These are phyloP conservation scores for Pogona vitticeps DNA, from an alignment of 2,113 vertebrate species.

Conservation along the genomic window DNA sequence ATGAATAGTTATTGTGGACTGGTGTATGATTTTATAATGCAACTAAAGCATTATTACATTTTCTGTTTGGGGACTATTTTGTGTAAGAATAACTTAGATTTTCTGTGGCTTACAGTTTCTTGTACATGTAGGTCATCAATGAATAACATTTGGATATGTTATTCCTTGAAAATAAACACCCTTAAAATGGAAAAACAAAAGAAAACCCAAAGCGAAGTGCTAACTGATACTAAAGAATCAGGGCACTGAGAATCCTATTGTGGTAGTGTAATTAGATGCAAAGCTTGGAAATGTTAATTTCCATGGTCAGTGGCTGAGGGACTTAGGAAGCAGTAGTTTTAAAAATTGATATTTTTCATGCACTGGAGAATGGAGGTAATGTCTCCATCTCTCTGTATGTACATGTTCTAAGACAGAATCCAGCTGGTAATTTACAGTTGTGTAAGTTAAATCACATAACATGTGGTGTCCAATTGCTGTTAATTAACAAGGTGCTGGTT, in stretches of 20 bases:
- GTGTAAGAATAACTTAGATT: background rate
- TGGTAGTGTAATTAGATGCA: background rate
- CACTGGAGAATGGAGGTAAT: background rate
- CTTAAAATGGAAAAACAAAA: too few species aligned
- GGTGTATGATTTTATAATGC: background rate
- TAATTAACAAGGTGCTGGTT: too few species aligned
- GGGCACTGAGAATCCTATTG: background rate
- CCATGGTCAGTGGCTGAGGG: too few species aligned
- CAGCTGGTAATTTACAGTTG: too few species aligned
- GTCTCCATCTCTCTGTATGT: background rate
- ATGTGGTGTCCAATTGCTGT: too few species aligned
- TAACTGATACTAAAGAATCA: background rate
- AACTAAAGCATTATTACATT: background rate
- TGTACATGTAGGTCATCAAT: background rate
- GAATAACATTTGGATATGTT: background rate
- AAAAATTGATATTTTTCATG: background rate
- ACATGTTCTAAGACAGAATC: background rate
- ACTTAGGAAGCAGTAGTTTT: too few species aligned
- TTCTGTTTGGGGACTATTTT: background rate
- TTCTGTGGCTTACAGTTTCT: rapidly evolving
- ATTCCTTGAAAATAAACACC: too few species aligned
- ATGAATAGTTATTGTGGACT: background rate
- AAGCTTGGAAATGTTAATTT: too few species aligned
- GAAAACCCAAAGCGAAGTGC: background rate
- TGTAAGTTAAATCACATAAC: too few species aligned